phyloP scores from a whole-genome alignment of 2,113 vertebrate species.

The Anolis sagrei region DNA sequence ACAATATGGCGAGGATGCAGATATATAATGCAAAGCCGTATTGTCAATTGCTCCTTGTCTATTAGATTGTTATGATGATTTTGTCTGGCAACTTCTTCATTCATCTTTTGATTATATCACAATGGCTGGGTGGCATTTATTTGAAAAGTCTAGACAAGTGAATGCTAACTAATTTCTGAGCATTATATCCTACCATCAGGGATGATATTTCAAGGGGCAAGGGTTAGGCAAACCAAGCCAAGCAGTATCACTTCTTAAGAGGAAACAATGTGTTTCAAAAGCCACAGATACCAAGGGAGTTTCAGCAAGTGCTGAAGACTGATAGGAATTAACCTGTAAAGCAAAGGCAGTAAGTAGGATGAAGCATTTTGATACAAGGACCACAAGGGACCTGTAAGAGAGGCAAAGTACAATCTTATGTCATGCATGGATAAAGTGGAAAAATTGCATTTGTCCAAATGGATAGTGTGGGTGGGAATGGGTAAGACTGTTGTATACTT shows the following conservation, averaged over 20 bases:
- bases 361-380: conserved; percentile 50
- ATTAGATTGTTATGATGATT: background rate
- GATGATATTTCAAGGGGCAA: conserved; percentile 60
- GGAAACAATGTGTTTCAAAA: conserved; percentile 48
- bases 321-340: conserved; percentile 40
- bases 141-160: background rate
- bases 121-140: conserved; percentile 18
- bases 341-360: background rate
- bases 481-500: background rate
- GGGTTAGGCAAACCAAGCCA: conserved; percentile 49
- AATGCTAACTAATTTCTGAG: conserved; percentile 20
- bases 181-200: conserved; percentile 3
- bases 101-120: background rate
- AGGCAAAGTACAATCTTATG: conserved; percentile 18
- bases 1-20: background rate
- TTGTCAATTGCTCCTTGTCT: background rate
- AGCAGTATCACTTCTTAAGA: conserved; percentile 38
- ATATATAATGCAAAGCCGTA: background rate
- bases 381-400: background rate
- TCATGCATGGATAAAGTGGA: conserved; percentile 37
- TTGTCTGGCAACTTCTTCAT: background rate
- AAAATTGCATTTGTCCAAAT: background rate
- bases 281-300: conserved; percentile 25
- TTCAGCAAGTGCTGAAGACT: conserved; percentile 49
- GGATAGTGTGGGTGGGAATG: background rate